These are phyloP conservation scores for Meloidogyne exigua DNA, from an alignment of 1,140 invertebrate species.

Conservation along the genomic window DNA sequence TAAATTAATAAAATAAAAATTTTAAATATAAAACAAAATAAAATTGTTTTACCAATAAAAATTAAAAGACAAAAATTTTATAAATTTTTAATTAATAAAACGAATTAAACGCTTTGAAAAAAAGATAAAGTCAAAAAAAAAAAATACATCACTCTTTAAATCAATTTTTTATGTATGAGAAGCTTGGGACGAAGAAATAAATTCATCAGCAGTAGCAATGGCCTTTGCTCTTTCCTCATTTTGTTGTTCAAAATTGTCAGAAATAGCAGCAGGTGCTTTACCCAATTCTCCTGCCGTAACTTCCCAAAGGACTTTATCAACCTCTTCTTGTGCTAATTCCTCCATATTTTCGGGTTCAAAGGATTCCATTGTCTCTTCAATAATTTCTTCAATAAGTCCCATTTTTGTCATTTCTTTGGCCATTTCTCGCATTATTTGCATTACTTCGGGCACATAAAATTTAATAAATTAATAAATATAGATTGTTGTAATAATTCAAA, in stretches of 20 bases:
- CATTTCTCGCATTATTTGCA: conserved; percentile 91
- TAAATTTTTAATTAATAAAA: not conserved
- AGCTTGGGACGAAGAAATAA: conserved; percentile 33
- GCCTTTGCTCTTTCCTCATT: conserved; percentile 22
- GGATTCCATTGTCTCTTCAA: conserved; percentile 91
- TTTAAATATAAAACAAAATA: conserved; percentile 2
- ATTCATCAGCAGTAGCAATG: conserved; percentile 42
- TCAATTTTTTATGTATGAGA: not conserved
- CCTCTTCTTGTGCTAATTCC: conserved; percentile 85
- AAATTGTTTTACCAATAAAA: not conserved
- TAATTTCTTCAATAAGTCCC: conserved; percentile 96
- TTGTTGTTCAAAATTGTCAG: conserved; percentile 24
- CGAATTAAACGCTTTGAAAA: not conserved
- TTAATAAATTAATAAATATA: conserved; percentile 69
- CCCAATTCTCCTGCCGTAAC: conserved; percentile 76
- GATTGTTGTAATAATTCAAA: not conserved
- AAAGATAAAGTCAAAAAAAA: conserved; percentile 18
- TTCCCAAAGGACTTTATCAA: conserved; percentile 94
- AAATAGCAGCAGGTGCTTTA: conserved; percentile 53
- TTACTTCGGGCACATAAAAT: conserved; percentile 80
- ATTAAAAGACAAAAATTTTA: not conserved
- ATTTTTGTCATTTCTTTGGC: conserved; percentile 95
- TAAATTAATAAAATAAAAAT: not conserved
- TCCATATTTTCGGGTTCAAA: conserved; percentile 86
- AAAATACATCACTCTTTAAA: conserved; percentile 1